Evolutionary conservation across 2,797 vertebrate genomes (phyloP).

Genomic region (Tragelaphus eurycerus): DNA sequence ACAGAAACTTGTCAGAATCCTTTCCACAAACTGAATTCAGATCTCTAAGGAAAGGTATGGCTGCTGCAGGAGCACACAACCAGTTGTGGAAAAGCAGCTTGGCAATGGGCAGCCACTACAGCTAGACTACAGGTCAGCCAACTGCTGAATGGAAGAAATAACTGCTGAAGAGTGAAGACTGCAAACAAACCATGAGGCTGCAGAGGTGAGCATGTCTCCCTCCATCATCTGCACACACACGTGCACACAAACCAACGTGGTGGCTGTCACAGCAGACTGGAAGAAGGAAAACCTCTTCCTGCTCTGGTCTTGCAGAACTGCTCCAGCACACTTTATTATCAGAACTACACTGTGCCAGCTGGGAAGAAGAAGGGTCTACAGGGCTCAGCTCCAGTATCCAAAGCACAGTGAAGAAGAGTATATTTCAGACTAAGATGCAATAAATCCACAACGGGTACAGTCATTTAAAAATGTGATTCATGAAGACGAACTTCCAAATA

Average conservation of each 20-base stretch:
- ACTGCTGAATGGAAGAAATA: not conserved
- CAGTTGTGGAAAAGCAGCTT: not conserved
- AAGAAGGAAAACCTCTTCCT: not conserved
- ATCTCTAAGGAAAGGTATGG: not conserved
- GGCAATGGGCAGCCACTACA: not conserved
- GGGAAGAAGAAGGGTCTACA: not conserved
- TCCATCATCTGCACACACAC: not conserved
- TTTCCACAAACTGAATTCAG: not conserved
- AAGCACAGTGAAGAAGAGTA: not conserved
- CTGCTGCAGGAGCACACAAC: not conserved
- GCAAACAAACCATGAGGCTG: not conserved
- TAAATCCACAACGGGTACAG: not conserved
- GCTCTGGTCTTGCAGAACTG: not conserved
- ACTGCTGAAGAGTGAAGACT: not conserved
- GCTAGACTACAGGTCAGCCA: not conserved
- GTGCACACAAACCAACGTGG: too few species aligned
- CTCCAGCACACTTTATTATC: not conserved
- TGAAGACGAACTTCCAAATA: not conserved
- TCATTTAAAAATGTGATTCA: not conserved
- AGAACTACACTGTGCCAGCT: not conserved
- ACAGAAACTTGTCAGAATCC: not conserved
- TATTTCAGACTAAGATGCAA: not conserved
- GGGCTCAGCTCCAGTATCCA: not conserved
- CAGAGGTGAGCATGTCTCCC: not conserved
- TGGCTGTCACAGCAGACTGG: not conserved